Evolutionary conservation across 2,888 invertebrate species (phyloP).

Genomic region (Arenicola marina): DNA sequence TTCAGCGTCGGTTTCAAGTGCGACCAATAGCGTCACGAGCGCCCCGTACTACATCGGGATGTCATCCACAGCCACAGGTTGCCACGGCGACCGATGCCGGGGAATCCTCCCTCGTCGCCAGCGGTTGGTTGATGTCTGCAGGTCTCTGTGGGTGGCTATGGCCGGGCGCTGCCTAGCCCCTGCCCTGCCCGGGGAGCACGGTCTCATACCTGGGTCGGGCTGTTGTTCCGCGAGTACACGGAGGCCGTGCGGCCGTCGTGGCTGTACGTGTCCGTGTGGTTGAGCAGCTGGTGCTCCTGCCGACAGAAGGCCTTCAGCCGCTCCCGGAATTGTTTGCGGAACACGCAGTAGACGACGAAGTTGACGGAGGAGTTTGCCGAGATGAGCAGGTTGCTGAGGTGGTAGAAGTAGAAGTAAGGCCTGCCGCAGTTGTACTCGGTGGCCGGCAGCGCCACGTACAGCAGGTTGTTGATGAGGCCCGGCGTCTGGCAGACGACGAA

Average conservation of each 20-base stretch:
- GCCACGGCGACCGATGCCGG: too few species aligned
- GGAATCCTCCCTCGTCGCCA: too few species aligned
- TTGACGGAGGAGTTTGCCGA: constrained; percentile 36
- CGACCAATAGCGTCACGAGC: too few species aligned
- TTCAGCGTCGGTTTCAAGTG: too few species aligned
- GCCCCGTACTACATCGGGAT: too few species aligned
- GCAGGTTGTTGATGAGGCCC: constrained; percentile 35
- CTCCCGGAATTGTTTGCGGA: constrained; percentile 35
- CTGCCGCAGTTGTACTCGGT: constrained; percentile 28
- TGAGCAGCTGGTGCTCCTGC: neutral
- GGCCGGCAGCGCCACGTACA: constrained; percentile 11
- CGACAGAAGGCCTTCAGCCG: constrained; percentile 29
- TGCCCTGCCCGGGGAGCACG: too few species aligned
- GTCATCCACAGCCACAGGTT: too few species aligned
- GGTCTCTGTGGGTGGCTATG: too few species aligned
- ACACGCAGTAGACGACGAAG: constrained; percentile 37
- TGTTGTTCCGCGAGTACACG: neutral
- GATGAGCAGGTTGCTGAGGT: constrained; percentile 34
- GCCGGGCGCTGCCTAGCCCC: too few species aligned
- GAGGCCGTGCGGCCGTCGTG: neutral
- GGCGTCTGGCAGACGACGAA: constrained; percentile 38
- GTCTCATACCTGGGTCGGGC: neutral
- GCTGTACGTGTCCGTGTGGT: neutral
- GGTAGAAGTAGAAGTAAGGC: constrained; percentile 36
- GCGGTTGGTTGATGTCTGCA: too few species aligned